These are phyloP conservation scores for Thinocorus orbignyianus DNA, from an alignment of 2,113 vertebrate species.

Conservation along the genomic window DNA sequence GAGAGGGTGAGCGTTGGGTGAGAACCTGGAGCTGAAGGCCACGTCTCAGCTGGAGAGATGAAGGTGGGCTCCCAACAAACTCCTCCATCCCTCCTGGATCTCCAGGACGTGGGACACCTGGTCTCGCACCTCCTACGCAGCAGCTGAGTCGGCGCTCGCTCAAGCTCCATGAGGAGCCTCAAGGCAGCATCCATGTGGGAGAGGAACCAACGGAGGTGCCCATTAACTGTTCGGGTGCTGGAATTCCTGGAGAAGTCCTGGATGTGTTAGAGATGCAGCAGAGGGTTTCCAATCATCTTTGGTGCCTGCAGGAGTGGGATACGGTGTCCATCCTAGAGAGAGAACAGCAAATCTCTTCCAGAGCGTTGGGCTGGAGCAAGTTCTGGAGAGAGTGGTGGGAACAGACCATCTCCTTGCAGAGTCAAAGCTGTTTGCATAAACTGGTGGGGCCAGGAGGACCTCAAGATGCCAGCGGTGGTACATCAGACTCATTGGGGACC, in stretches of 20 bases:
- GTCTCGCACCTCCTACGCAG: background rate
- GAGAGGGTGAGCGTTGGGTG: fast-evolving
- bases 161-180: background rate
- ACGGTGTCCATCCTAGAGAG: fast-evolving
- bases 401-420: fast-evolving
- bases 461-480: background rate
- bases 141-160: background rate
- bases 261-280: fast-evolving
- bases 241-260: background rate
- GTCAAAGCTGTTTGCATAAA: fast-evolving
- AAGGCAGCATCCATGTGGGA: background rate
- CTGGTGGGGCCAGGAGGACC: fast-evolving
- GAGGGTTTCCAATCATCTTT: fast-evolving
- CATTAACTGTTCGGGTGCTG: fast-evolving
- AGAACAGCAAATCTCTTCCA: fast-evolving
- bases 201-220: fast-evolving
- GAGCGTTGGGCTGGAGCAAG: fast-evolving
- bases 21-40: background rate
- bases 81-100: background rate
- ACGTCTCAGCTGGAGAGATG: background rate
- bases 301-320: background rate
- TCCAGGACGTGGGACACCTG: background rate
- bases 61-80: fast-evolving
- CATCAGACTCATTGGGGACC: no score
- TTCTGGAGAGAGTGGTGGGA: background rate